Evolutionary conservation across 2,888 invertebrate genomes (phyloP).

Genomic region (Diploptera punctata): DNA sequence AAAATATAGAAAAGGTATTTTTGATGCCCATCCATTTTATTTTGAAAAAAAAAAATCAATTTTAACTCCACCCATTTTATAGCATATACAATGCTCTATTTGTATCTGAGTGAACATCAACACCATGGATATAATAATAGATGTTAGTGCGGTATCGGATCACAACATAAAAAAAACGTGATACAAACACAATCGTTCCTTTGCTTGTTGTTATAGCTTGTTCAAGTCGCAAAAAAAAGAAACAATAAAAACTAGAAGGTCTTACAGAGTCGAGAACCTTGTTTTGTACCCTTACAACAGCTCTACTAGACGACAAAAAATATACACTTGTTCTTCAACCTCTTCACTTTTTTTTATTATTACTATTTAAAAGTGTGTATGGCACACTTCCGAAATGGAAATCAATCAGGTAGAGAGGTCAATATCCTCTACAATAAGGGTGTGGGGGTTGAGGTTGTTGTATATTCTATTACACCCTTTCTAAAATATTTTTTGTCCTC

Average conservation of each 20-base stretch:
- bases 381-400: constrained; percentile 29
- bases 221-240: constrained; percentile 13
- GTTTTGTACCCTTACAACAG: neutral
- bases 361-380: constrained; percentile 4
- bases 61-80: constrained; percentile 18
- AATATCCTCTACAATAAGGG: constrained; percentile 19
- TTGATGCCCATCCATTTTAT: neutral
- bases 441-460: constrained; percentile 4
- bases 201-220: neutral
- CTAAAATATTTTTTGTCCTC: constrained; percentile 14
- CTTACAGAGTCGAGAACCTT: neutral
- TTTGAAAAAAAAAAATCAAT: no score
- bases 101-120: neutral
- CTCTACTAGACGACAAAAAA: constrained; percentile 14
- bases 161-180: constrained; percentile 4
- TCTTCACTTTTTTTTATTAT: constrained; percentile 9
- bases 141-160: constrained; percentile 10
- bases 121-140: neutral
- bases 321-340: constrained; percentile 20
- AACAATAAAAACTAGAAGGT: neutral
- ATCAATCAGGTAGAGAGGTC: constrained; percentile 27
- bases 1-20: neutral
- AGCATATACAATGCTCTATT: constrained; percentile 12
- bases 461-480: constrained; percentile 30
- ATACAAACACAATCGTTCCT: constrained; percentile 6